phyloP scores from a whole-genome alignment of 2,797 vertebrate species.

The Caiman crocodilus region DNA sequence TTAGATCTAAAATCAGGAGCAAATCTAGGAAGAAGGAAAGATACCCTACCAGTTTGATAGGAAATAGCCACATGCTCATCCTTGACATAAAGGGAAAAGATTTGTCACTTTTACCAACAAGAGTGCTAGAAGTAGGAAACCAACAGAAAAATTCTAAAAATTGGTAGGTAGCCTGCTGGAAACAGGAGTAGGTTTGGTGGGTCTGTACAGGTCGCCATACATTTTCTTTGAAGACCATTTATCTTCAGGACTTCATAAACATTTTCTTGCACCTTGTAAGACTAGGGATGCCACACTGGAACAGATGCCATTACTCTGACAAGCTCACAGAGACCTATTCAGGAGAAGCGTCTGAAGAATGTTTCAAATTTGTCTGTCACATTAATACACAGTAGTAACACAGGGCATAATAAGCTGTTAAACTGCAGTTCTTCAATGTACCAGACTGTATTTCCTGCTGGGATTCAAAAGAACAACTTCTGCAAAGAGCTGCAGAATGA shows the following conservation, averaged over 20 bases:
- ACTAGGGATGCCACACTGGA: not conserved
- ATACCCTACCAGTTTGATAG: not conserved
- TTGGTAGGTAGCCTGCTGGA: not conserved
- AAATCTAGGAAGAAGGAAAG: not conserved
- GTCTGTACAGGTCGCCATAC: not conserved
- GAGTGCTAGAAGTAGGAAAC: not conserved
- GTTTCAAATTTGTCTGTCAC: not conserved
- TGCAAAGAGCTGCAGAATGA: not conserved
- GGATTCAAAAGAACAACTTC: conserved; percentile 23
- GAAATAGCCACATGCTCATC: not conserved
- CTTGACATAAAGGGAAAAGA: not conserved
- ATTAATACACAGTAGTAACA: not conserved
- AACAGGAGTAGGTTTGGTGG: not conserved
- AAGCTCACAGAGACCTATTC: not conserved
- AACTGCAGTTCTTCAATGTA: not conserved
- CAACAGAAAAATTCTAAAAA: not conserved
- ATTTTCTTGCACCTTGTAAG: not conserved
- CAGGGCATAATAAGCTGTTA: not conserved
- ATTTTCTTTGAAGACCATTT: not conserved
- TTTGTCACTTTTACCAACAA: not conserved
- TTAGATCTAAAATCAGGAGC: conserved; percentile 15
- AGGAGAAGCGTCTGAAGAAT: not conserved
- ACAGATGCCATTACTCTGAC: not conserved
- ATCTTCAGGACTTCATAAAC: not conserved
- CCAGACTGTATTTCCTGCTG: not conserved